Conservation (phyloP, 2,888 invertebrate species). For the Drosophila monieri region DNA sequence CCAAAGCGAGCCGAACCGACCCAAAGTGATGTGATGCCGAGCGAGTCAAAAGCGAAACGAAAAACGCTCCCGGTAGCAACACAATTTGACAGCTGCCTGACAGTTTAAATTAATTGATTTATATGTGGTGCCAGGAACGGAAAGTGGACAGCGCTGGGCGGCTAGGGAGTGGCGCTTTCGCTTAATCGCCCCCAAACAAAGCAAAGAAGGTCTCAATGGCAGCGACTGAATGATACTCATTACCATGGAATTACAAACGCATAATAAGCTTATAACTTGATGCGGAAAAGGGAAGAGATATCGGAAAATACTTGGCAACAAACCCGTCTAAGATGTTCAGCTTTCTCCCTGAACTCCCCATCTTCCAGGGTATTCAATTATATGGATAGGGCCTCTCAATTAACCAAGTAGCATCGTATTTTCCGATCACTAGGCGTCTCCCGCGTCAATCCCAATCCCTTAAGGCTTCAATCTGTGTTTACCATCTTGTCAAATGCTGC, state of each 20-base stretch:
- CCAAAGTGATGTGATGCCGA: constrained; percentile 7
- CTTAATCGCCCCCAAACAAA: constrained; percentile 34
- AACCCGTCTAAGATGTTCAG: too few relatives aligned
- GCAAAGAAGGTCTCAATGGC: not conserved
- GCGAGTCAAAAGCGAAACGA: constrained; percentile 46
- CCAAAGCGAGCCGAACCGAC: constrained; percentile 17
- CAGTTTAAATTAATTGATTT: constrained; percentile 83
- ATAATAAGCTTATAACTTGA: not conserved
- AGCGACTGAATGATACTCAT: constrained; percentile 6
- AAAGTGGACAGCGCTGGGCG: constrained; percentile 51
- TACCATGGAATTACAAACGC: not conserved
- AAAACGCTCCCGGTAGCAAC: constrained; percentile 78
- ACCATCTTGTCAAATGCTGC: constrained; percentile 55
- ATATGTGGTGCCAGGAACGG: constrained; percentile 48
- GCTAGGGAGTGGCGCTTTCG: constrained; percentile 42
- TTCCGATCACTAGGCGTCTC: not conserved
- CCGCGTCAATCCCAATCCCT: constrained; percentile 5
- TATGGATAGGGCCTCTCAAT: constrained; percentile 45
- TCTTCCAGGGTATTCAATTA: not conserved
- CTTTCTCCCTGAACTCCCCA: not conserved
- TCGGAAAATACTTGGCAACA: too few relatives aligned
- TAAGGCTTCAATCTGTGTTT: constrained; percentile 54
- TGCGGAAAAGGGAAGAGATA: not conserved
- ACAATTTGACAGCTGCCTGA: constrained; percentile 81
- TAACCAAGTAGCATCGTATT: constrained; percentile 41